Conservation (phyloP, 2,888 invertebrate genomes). For the Macroteleia sp. region DNA sequence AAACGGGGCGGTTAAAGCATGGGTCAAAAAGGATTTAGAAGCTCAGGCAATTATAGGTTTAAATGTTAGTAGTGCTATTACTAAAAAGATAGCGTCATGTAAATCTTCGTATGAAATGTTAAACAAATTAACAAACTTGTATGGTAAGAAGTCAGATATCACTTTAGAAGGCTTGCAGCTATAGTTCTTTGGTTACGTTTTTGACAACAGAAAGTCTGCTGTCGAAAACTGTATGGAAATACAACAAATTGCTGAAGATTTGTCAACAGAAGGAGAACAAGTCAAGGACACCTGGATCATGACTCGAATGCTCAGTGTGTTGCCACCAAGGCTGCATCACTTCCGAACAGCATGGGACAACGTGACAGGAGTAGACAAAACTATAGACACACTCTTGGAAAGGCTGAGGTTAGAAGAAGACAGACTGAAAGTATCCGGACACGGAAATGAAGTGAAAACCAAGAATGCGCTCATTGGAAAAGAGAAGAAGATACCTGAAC, state of each 20-base stretch:
- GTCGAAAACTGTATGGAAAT: background rate
- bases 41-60: slow-evolving; percentile 68
- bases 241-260: background rate
- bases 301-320: background rate
- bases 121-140: background rate
- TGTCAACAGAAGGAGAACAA: background rate
- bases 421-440: no score
- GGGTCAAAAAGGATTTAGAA: slow-evolving; percentile 68
- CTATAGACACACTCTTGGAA: background rate
- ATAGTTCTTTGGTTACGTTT: background rate
- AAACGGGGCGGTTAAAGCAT: background rate
- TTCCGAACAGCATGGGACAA: background rate
- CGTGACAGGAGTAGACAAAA: background rate
- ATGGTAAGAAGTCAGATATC: background rate
- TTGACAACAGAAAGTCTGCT: background rate
- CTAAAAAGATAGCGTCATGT: background rate
- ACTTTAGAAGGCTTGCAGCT: background rate
- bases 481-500: no score
- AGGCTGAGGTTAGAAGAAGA: background rate
- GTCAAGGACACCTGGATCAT: background rate
- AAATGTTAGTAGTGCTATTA: background rate
- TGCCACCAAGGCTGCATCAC: background rate
- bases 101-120: background rate
- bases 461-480: no score
- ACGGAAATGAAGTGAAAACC: no score